phyloP scores from a whole-genome alignment of 2,888 invertebrate genomes.

The Platerodrilus igneus region DNA sequence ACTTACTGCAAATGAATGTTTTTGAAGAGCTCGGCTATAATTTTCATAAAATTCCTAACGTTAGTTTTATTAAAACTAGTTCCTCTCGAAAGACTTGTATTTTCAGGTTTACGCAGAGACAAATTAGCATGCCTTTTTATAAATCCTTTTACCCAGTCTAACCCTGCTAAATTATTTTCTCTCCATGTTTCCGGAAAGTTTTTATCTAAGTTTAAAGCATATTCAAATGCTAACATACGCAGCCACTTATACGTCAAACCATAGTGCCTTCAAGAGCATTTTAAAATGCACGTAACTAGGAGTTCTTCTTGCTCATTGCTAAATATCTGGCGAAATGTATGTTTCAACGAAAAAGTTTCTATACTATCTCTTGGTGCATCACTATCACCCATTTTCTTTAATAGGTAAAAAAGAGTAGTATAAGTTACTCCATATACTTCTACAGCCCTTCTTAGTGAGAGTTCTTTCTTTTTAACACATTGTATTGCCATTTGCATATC shows the following conservation, averaged over 20 bases:
- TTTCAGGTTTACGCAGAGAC: conserved; percentile 1
- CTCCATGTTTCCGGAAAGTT: neutral
- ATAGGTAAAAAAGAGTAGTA: too few relatives aligned
- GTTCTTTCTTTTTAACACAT: too few relatives aligned
- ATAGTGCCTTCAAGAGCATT: conserved; percentile 1
- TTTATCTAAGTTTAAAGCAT: too few relatives aligned
- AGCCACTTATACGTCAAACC: neutral
- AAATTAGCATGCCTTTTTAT: neutral
- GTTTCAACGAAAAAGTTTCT: neutral
- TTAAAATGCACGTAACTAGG: conserved; percentile 1
- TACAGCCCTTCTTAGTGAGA: too few relatives aligned
- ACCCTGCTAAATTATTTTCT: conserved; percentile 1
- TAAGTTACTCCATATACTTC: too few relatives aligned
- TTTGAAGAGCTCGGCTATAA: conserved; percentile 15
- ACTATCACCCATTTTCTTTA: too few relatives aligned
- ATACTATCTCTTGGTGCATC: neutral
- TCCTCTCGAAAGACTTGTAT: neutral
- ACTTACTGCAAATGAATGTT: conserved; percentile 16
- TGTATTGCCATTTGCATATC: too few relatives aligned
- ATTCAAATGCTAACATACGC: too few relatives aligned
- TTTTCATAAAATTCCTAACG: conserved; percentile 13
- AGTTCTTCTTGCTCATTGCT: too few relatives aligned
- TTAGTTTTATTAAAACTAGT: conserved; percentile 1
- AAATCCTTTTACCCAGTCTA: conserved; percentile 1
- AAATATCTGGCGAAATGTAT: neutral